Base-by-base conservation (phyloP, 2,888 invertebrate genomes). In the Deroplatys truncata region DNA sequence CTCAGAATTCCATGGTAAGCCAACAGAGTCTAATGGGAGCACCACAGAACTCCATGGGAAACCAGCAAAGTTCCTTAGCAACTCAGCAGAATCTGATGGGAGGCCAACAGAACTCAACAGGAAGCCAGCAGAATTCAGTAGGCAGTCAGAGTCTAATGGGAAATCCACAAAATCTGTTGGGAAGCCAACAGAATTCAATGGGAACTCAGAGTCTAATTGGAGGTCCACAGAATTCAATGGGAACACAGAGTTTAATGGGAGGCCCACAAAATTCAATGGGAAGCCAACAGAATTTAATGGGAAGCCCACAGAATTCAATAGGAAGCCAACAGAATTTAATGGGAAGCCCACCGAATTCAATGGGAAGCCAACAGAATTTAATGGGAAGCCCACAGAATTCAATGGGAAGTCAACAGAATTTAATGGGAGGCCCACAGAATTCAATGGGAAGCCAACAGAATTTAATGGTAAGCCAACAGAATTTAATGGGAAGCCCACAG, bases 121-220 rank as follows among this genome's bases (percentile, higher is more conserved):
- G n/a, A 72, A n/a, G 20, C 10, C 29, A 31, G n/a, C 89, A 88
- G 84, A 89, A 84, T 72, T 49, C 89, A 28, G 35, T 89, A 88
- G 88, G 29, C 5, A n/a, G 28, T 31, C 88, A 35, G 16, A 85
- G 25, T 49, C 35, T 28, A 84, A 28, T 89, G 28, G 84, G 31
- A 84, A 25, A n/a, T 16, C 28, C 28, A 72, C 89, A 83, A 25
- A 89, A 84, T 89, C 84, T 35, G 31, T 29, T 87, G 83, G 84
- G 87, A 72, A 25, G 72, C 28, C 82, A 84, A 8, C 84, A 90
- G 16, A 88, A 29, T 86, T 49, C 89, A 25, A 86, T 86, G 56
- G 72, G 56, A 13, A 31, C 31, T 28, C 89, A 89, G 29, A 82
- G 25, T 31, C 84, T 86, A 43, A 85, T 90, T 28, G 89, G 84